Conservation (phyloP, 2,888 invertebrate species). For the Clusia tigrina region DNA sequence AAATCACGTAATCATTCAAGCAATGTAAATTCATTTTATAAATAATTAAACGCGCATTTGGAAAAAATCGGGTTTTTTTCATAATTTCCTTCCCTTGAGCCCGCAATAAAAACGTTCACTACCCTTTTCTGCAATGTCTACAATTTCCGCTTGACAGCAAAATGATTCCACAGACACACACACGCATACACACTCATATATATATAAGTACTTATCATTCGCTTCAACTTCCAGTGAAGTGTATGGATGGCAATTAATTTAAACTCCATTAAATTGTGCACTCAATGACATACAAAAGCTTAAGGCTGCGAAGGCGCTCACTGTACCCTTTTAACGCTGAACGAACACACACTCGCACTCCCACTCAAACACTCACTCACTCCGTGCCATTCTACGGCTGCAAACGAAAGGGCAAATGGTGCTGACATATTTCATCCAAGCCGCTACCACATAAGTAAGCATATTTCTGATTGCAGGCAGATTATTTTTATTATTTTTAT, state of each 20-base stretch:
- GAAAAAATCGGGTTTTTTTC: too few species aligned
- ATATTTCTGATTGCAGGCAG: conserved; percentile 16
- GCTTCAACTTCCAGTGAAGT: background rate
- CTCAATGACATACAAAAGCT: too few species aligned
- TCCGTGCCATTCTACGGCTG: conserved; percentile 4
- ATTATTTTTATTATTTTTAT: conserved; percentile 7
- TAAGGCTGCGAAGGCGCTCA: background rate
- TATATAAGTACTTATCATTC: background rate
- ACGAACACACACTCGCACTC: background rate
- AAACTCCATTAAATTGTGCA: conserved; percentile 4
- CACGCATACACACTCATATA: background rate
- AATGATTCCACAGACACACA: too few species aligned
- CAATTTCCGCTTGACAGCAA: too few species aligned
- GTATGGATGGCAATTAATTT: background rate
- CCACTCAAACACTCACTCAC: background rate
- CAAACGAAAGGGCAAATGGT: conserved; percentile 30
- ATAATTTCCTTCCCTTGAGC: too few species aligned
- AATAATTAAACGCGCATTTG: too few species aligned
- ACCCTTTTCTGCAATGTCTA: too few species aligned
- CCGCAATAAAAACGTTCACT: too few species aligned
- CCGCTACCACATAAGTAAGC: conserved; percentile 14
- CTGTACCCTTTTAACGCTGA: background rate
- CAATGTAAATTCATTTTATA: too few species aligned
- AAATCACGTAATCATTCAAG: too few species aligned
- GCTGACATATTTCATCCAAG: conserved; percentile 26